Conservation (phyloP, 2,888 invertebrate species). For the Opisthograptis luteolata region DNA sequence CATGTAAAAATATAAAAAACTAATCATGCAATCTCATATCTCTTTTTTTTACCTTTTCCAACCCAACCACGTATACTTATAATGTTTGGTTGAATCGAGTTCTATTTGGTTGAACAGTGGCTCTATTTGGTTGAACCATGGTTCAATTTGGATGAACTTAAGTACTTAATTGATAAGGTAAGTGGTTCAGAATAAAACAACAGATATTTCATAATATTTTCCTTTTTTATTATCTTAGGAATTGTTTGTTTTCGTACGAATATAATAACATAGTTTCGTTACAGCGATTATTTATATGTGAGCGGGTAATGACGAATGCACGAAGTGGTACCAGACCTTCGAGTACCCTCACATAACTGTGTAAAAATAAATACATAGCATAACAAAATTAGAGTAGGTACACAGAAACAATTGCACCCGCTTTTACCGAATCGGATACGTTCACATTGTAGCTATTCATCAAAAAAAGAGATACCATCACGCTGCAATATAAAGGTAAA, state of each 20-base stretch:
- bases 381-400: conserved; percentile 8
- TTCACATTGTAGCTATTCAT: conserved; percentile 19
- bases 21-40: no score
- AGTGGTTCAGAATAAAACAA: conserved; percentile 59
- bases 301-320: conserved; percentile 76
- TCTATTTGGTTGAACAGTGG: no score
- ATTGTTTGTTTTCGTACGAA: conserved; percentile 77
- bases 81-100: no score
- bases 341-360: conserved; percentile 1
- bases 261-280: conserved; percentile 78
- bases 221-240: conserved; percentile 77
- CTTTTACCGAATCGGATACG: conserved; percentile 15
- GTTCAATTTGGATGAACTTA: no score
- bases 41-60: no score
- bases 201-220: conserved; percentile 61
- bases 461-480: conserved; percentile 34
- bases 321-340: conserved; percentile 50
- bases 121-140: no score
- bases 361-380: conserved; percentile 11
- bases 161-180: no score
- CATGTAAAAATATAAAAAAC: no score
- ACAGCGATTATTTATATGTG: conserved; percentile 74
- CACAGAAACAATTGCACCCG: conserved; percentile 22
- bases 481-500: conserved; percentile 37
- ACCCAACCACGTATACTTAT: no score